Evolutionary conservation across 2,113 vertebrate genomes (phyloP), one percentile per base, ranked within the genome.

Genomic region (Fukomys damarensis): DNA sequence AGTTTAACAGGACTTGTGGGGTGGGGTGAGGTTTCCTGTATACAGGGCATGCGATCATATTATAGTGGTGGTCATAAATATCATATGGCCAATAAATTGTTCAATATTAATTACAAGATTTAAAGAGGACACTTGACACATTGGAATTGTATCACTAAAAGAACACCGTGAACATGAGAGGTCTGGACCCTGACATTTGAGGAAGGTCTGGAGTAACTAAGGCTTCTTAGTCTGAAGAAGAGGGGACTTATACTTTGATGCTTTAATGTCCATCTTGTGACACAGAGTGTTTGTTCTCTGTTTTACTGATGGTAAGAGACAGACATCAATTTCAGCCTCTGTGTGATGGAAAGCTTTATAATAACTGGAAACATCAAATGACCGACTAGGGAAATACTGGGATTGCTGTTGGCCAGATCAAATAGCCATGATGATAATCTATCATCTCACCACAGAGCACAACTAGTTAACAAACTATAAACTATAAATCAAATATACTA

Each of bases 201-300:
- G 79, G 41, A 94, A 91, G 77, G n/a, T 28, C 58, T 59, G 46
- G 46, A 85, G 43, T 90, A 70, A 41, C 0, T 72, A 65, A 96
- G 17, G 46, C 22, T 43, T 17, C 81, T 86, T 61, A 76, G 56
- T 66, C 61, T 92, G 79, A 93, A 92, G 84, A 84, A 56, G n/a
- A 70, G 43, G 26, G 77, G 30, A 65, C 43, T 77, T 95, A 61
- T 89, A 68, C 93, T 88, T 46, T 22, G 43, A 17, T 56, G 43
- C 86, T 70, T 77, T 6, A 26, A 8, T 11, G 13, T 87, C 11
- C 63, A 32, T 41, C 52, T 66, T 85, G 41, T 72, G 65, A 76
- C 93, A 93, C n/a, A n/a, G 43, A 97, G 79, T 2, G 1, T 77
- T 43, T 95, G 14, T 70, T 93, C 35, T 93, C 22, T 59, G n/a